Conservation (phyloP, 2,113 vertebrate species). For the Meriones unguiculatus region DNA sequence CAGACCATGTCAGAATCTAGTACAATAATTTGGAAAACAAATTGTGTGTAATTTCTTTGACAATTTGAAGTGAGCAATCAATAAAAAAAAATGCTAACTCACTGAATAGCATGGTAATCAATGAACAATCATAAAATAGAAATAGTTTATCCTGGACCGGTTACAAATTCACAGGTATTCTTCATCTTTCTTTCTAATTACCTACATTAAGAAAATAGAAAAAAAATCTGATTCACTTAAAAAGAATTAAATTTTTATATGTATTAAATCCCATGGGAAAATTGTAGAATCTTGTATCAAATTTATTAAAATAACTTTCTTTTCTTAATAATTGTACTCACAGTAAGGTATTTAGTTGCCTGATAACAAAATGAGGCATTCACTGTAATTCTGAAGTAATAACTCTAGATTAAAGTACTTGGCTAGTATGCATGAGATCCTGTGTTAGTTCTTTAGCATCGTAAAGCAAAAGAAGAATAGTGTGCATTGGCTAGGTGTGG, state of each 20-base stretch:
- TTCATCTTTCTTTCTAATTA: conserved; percentile 63
- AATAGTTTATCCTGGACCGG: conserved; percentile 63
- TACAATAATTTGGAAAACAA: conserved; percentile 77
- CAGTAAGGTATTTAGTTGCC: not conserved
- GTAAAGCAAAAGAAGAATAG: too few species aligned
- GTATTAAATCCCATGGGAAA: conserved; percentile 39
- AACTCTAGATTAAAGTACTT: too few species aligned
- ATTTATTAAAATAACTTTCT: not conserved
- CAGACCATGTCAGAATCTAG: conserved; percentile 58
- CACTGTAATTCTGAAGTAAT: not conserved
- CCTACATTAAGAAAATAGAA: conserved; percentile 41
- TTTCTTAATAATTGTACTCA: conserved; percentile 19
- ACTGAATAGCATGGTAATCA: conserved; percentile 67
- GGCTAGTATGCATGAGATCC: too few species aligned
- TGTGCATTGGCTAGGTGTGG: too few species aligned
- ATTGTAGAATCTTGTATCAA: not conserved
- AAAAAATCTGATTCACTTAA: conserved; percentile 10
- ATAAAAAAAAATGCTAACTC: conserved; percentile 50
- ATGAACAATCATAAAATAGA: conserved; percentile 66
- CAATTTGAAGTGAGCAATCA: conserved; percentile 61
- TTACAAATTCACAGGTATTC: conserved; percentile 51
- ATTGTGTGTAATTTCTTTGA: conserved; percentile 76
- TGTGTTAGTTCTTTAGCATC: too few species aligned
- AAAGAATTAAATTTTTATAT: not conserved
- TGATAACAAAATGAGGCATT: not conserved